Percentiles rank a stretch among this genome's conserved stretches.
Evolutionary conservation across 2,888 invertebrate genomes (phyloP).

Genomic region (Phyllotreta striolata): DNA sequence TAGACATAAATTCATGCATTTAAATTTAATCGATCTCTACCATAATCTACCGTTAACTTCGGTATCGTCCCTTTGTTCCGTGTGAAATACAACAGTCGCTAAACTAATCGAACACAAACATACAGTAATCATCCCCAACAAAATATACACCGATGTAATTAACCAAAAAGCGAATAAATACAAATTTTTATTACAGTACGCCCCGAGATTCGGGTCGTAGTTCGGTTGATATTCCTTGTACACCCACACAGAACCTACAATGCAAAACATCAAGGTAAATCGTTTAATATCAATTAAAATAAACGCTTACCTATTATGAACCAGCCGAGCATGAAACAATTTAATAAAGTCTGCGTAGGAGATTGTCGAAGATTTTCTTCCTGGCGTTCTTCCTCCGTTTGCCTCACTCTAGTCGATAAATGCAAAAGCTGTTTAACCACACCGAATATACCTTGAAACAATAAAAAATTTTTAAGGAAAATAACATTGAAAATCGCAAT

Average conservation of each 20-base stretch:
- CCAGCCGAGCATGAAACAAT: constrained; percentile 74
- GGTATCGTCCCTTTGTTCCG: constrained; percentile 47
- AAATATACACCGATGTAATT: constrained; percentile 70
- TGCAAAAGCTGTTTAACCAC: constrained; percentile 69
- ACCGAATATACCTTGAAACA: constrained; percentile 66
- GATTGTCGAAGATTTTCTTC: constrained; percentile 65
- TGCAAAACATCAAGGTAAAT: constrained; percentile 4
- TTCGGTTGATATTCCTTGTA: constrained; percentile 72
- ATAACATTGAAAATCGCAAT: too few species aligned
- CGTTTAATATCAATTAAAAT: not conserved
- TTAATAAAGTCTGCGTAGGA: constrained; percentile 66
- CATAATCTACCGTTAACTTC: constrained; percentile 39
- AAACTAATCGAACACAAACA: constrained; percentile 67
- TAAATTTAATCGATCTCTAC: constrained; percentile 27
- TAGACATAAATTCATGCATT: too few species aligned
- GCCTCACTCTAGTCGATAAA: constrained; percentile 65
- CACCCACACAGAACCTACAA: constrained; percentile 68
- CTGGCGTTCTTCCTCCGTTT: constrained; percentile 65
- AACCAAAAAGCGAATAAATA: constrained; percentile 77
- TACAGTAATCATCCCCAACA: constrained; percentile 64
- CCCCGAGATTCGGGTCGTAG: constrained; percentile 61
- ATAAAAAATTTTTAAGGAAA: too few species aligned
- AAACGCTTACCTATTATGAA: constrained; percentile 68
- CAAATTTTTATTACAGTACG: constrained; percentile 72
- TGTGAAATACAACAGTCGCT: constrained; percentile 57